phyloP scores from a whole-genome alignment of 2,113 vertebrate genomes.

The Laticauda laticaudata region DNA sequence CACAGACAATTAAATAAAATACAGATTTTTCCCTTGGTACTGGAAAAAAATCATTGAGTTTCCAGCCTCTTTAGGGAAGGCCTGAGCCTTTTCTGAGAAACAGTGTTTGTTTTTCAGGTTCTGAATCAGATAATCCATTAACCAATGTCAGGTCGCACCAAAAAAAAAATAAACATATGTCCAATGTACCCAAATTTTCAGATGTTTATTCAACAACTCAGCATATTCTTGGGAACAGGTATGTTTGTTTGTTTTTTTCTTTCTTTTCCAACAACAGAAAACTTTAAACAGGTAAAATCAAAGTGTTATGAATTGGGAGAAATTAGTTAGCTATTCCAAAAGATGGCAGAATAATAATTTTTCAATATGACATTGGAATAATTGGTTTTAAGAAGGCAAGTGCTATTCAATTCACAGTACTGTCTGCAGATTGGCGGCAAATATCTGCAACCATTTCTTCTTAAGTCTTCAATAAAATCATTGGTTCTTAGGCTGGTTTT shows the following conservation, averaged over 20 bases:
- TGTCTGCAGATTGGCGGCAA: not conserved
- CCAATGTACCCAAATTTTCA: slow-evolving; percentile 66
- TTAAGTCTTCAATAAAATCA: not conserved
- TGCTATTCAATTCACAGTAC: not conserved
- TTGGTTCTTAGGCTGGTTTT: not conserved
- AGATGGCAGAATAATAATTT: not conserved
- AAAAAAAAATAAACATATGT: slow-evolving; percentile 40
- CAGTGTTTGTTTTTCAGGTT: slow-evolving; percentile 49
- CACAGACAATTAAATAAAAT: not conserved
- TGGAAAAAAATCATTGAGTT: not conserved
- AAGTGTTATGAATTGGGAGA: not conserved
- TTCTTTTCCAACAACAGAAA: not conserved
- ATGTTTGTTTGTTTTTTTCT: slow-evolving; percentile 24
- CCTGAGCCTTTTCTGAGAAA: not conserved
- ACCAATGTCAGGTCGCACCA: slow-evolving; percentile 50
- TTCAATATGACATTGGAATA: not conserved
- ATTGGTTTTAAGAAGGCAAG: not conserved
- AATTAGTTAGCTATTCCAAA: not conserved
- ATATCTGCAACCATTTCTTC: not conserved
- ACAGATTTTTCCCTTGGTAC: not conserved
- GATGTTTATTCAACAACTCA: slow-evolving; percentile 75
- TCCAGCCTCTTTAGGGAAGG: not conserved
- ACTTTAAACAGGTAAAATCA: not conserved
- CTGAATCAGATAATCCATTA: slow-evolving; percentile 63
- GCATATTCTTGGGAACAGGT: slow-evolving; percentile 78